Conservation (phyloP, 1,140 invertebrate genomes). For the Nautilus pompilius region DNA sequence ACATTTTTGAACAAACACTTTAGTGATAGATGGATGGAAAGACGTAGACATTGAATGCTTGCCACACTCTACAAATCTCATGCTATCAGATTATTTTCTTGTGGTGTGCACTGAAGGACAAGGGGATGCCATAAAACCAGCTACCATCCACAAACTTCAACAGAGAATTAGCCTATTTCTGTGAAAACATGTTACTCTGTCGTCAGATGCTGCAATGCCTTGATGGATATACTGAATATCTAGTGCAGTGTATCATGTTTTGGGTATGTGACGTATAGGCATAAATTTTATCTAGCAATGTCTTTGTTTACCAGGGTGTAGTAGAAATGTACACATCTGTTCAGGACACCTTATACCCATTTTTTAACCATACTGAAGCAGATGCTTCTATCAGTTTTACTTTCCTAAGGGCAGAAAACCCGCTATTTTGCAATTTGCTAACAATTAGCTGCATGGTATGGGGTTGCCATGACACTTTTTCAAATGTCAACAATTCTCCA, state of each 20-base stretch:
- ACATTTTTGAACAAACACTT: too few relatives aligned
- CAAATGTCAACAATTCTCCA: neutral
- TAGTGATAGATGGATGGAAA: too few relatives aligned
- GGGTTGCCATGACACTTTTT: neutral
- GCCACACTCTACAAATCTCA: too few relatives aligned
- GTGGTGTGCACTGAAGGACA: too few relatives aligned
- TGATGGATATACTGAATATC: neutral
- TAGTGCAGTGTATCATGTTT: neutral
- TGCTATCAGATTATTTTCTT: too few relatives aligned
- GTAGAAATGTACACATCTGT: too few relatives aligned
- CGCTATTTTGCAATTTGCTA: neutral
- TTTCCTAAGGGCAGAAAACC: neutral
- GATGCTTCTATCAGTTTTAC: neutral
- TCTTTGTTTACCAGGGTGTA: too few relatives aligned
- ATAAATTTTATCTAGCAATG: neutral
- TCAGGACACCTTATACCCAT: too few relatives aligned
- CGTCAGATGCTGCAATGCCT: neutral
- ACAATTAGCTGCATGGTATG: neutral
- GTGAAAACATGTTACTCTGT: neutral
- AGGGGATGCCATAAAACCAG: too few relatives aligned
- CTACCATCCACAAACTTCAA: too few relatives aligned
- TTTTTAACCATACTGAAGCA: neutral
- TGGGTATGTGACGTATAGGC: neutral
- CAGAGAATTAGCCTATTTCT: too few relatives aligned
- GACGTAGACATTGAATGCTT: too few relatives aligned